Evolutionary conservation across 2,797 vertebrate species (phyloP).

Genomic region (Prunella strophiata): DNA sequence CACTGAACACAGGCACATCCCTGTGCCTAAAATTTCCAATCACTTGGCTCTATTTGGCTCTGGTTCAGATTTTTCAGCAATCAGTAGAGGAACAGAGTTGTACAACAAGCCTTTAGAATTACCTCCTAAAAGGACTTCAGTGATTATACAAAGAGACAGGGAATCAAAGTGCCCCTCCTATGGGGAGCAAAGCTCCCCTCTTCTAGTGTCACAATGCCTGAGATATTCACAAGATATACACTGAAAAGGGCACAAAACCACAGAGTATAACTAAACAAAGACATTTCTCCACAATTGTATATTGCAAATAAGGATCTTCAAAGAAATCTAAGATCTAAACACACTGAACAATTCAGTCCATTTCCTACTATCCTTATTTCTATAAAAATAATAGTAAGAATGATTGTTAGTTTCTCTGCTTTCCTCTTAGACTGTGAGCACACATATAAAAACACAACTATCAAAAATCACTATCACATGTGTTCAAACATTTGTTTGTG

Average conservation of each 20-base stretch:
- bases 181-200: background rate
- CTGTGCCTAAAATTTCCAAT: background rate
- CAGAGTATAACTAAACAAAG: background rate
- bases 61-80: background rate
- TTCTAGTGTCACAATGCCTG: background rate
- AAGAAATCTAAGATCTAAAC: background rate
- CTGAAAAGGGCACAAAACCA: background rate
- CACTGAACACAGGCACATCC: background rate
- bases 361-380: background rate
- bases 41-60: background rate
- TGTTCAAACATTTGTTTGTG: background rate
- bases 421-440: background rate
- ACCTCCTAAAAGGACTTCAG: background rate
- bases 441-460: background rate
- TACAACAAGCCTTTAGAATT: background rate
- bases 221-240: background rate
- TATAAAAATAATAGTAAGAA: background rate
- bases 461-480: background rate
- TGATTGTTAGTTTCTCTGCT: background rate
- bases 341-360: background rate
- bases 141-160: background rate
- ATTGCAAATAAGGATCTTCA: background rate
- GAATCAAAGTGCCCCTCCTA: background rate
- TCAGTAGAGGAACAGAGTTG: background rate
- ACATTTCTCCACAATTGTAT: background rate